Base-by-base conservation (phyloP, 2,797 vertebrate genomes). In the Podarcis siculus region DNA sequence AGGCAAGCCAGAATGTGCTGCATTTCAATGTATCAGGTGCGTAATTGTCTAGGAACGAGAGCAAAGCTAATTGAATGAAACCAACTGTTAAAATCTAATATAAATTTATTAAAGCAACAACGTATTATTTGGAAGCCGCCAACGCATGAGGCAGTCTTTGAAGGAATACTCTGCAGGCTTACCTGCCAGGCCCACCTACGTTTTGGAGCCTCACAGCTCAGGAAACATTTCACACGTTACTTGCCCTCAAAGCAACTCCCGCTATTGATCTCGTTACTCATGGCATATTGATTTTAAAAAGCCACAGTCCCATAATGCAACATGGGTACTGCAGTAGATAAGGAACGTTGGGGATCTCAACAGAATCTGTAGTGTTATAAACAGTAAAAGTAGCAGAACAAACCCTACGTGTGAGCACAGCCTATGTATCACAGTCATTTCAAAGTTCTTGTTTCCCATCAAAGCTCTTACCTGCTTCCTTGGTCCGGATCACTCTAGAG, bases 401-500 rank as follows among this genome's bases (percentile, higher is more conserved):
- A 4, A 55, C 12, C 12, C 49, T 12, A 49, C 12, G 3, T 49
- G 49, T 49, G 49, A 49, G 49, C 49, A 49, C 3, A 49, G 49
- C 13, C 49, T 55, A 25, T 30, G 3, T 32, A 64, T 64, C 23
- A 55, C n/a, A 42, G 15, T 45, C 10, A 35, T 45, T 42, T 61
- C 9, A 45, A 81, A 75, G 23, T 25, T 23, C 10, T 37, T 13
- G 10, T 66, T 66, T 76, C 37, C n/a, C 75, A 23, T 10, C 55
- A 13, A 64, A 84, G 45, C 72, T 75, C 94, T 95, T 97, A 99
- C 99, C 98, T 97, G 99, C 98, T 98, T 99, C 98, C 10, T 98
- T 99, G 35, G 98, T 99, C 90, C 98, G 97, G 76, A 99, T 98
- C 77, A 97, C 96, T 93, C 98, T 96, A 0, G 99, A 99, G 4